These are phyloP conservation scores for Scatophagus argus DNA, from an alignment of 2,113 vertebrate species.

Conservation along the genomic window DNA sequence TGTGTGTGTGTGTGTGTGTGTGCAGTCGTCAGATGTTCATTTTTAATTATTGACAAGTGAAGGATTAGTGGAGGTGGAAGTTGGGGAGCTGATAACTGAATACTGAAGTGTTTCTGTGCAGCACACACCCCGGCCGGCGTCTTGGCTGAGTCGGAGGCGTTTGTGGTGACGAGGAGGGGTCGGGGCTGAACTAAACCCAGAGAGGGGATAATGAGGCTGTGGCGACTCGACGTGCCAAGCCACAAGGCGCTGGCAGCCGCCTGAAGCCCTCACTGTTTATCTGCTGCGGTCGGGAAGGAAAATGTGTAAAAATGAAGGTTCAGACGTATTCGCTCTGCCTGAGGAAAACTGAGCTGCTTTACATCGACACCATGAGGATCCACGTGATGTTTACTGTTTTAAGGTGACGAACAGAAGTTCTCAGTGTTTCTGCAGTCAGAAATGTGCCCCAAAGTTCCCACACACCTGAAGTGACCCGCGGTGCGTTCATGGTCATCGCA, in stretches of 20 bases:
- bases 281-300: constrained; percentile 36
- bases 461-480: background rate
- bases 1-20: constrained; percentile 32
- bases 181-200: constrained; percentile 19
- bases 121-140: background rate
- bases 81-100: constrained; percentile 60
- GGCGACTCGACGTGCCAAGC: constrained; percentile 50
- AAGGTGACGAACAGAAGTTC: background rate
- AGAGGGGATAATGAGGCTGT: constrained; percentile 53
- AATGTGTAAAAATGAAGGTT: background rate
- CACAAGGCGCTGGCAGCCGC: constrained; percentile 52
- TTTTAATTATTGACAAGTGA: constrained; percentile 69
- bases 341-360: background rate
- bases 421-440: background rate
- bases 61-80: constrained; percentile 57
- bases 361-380: too few relatives aligned
- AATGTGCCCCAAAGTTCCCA: background rate
- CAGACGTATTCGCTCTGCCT: background rate
- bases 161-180: background rate
- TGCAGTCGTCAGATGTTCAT: constrained; percentile 59
- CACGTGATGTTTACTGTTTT: background rate
- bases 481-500: background rate
- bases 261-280: constrained; percentile 44
- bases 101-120: constrained; percentile 54
- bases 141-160: background rate